Conservation (phyloP, 2,113 vertebrate genomes). For the Macheiramphus alcinus region DNA sequence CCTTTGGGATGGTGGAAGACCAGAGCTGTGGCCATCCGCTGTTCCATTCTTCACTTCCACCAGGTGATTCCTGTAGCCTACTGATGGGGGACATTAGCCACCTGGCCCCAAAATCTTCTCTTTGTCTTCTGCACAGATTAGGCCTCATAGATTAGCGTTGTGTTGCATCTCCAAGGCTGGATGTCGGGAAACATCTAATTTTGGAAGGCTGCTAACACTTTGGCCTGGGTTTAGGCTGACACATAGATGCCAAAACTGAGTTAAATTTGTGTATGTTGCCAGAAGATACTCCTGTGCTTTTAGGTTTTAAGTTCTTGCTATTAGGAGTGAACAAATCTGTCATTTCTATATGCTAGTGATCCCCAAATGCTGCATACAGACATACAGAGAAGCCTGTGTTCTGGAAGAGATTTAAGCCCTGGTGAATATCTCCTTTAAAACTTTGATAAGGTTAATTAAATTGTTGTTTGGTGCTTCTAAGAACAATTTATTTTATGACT, state of each 20-base stretch:
- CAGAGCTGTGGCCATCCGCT: fast-evolving
- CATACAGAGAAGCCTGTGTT: not conserved
- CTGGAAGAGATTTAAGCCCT: not conserved
- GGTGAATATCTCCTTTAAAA: not conserved
- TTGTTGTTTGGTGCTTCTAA: not conserved
- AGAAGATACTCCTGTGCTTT: not conserved
- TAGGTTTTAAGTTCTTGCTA: not conserved
- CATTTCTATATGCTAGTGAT: not conserved
- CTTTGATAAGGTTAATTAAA: not conserved
- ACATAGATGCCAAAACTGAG: not conserved
- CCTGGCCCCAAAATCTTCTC: not conserved
- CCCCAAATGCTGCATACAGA: not conserved
- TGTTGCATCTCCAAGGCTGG: not conserved
- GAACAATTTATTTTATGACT: not conserved
- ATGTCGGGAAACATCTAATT: not conserved
- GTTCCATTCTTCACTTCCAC: not conserved
- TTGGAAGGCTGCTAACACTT: not conserved
- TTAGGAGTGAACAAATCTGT: not conserved
- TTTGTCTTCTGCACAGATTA: not conserved
- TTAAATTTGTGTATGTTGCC: not conserved
- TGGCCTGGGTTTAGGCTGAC: not conserved
- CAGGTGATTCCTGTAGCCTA: not conserved
- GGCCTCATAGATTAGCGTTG: not conserved
- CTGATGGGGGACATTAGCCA: not conserved
- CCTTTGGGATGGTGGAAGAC: not conserved